Percentiles rank a stretch among this genome's conserved stretches.
phyloP scores from a whole-genome alignment of 2,888 invertebrate species.

The Microctonus hyperodae region DNA sequence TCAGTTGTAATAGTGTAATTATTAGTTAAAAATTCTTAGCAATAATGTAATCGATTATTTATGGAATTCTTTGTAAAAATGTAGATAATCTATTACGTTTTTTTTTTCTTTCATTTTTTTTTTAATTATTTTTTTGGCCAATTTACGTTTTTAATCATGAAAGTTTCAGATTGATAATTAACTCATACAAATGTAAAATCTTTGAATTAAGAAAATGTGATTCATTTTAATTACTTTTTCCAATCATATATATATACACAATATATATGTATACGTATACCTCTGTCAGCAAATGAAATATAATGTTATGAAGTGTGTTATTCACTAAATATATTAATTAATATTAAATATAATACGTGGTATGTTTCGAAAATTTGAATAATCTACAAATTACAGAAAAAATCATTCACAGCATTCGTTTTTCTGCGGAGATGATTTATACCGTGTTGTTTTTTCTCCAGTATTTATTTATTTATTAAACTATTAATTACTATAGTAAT shows the following conservation, averaged over 20 bases:
- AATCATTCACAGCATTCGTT: constrained; percentile 49
- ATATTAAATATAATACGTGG: constrained; percentile 38
- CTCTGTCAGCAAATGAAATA: constrained; percentile 33
- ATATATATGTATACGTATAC: constrained; percentile 15
- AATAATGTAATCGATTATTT: constrained; percentile 15
- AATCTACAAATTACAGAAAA: constrained; percentile 46
- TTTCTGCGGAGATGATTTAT: constrained; percentile 36
- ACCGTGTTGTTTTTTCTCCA: constrained; percentile 6
- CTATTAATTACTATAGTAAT: constrained; percentile 28
- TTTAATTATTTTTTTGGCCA: constrained; percentile 15
- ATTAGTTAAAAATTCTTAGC: constrained; percentile 15
- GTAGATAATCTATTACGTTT: constrained; percentile 16
- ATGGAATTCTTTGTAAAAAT: constrained; percentile 20
- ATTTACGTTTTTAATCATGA: constrained; percentile 7
- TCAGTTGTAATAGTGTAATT: constrained; percentile 16
- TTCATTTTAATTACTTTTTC: constrained; percentile 5
- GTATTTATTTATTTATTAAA: constrained; percentile 22
- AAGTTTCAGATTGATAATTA: not conserved
- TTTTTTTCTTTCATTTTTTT: not conserved
- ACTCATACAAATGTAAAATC: not conserved
- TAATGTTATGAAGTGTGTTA: constrained; percentile 48
- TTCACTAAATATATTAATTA: constrained; percentile 39
- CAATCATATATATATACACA: not conserved
- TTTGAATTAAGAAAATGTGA: not conserved
- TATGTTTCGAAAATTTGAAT: constrained; percentile 42